Percentiles rank a stretch among this genome's conserved stretches.
phyloP scores from a whole-genome alignment of 2,888 invertebrate species.

The Yponomeuta evonymella region DNA sequence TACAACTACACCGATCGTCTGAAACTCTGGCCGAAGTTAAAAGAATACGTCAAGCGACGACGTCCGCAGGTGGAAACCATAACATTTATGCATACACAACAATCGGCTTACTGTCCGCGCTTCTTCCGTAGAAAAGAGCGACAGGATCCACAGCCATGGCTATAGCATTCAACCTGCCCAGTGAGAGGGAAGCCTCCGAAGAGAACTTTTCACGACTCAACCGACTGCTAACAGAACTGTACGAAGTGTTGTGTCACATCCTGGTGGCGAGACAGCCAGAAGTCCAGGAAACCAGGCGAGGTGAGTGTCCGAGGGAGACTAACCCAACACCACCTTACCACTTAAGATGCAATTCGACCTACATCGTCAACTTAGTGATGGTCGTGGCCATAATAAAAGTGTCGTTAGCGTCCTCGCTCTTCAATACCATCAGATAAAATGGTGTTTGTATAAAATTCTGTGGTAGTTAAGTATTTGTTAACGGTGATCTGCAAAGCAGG shows the following conservation, averaged over 20 bases:
- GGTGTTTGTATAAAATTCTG: slow-evolving; percentile 39
- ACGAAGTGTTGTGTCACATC: slow-evolving; percentile 75
- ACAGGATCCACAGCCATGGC: slow-evolving; percentile 64
- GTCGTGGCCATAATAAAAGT: slow-evolving; percentile 72
- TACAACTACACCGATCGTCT: neutral
- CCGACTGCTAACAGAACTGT: slow-evolving; percentile 73
- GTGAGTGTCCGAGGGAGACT: slow-evolving; percentile 72
- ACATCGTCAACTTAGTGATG: slow-evolving; percentile 74
- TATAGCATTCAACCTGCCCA: slow-evolving; percentile 75
- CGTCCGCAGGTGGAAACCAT: slow-evolving; percentile 29
- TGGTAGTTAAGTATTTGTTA: slow-evolving; percentile 65
- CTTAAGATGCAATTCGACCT: slow-evolving; percentile 77
- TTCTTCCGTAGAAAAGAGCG: slow-evolving; percentile 66
- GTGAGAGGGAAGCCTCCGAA: slow-evolving; percentile 73
- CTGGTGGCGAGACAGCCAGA: slow-evolving; percentile 70
- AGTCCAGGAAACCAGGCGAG: slow-evolving; percentile 66
- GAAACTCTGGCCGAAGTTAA: neutral
- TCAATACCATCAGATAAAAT: slow-evolving; percentile 72
- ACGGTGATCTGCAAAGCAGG: slow-evolving; percentile 72
- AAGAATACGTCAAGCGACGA: slow-evolving; percentile 11
- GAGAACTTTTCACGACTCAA: slow-evolving; percentile 76
- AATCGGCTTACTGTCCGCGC: slow-evolving; percentile 56
- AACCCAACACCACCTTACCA: slow-evolving; percentile 69
- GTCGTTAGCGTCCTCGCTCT: slow-evolving; percentile 69
- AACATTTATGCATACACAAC: slow-evolving; percentile 69